phyloP scores from a whole-genome alignment of 2,113 vertebrate species.

The Strix aluco region DNA sequence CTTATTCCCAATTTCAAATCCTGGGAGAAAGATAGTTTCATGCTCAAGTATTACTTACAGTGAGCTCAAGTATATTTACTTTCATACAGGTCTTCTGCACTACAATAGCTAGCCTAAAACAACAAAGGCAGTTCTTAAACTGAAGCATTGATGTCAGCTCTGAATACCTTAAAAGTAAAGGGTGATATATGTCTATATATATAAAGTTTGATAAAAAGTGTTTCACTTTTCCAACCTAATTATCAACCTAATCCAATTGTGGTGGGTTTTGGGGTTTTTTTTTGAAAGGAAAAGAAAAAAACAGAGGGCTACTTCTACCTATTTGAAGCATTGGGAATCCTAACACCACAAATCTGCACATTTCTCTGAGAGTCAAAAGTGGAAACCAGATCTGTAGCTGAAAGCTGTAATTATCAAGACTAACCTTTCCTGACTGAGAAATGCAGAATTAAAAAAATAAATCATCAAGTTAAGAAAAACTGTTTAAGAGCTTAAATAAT shows the following conservation, averaged over 20 bases:
- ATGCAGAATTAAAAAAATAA: neutral
- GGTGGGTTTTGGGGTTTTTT: neutral
- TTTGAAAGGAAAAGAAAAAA: neutral
- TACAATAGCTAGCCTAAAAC: neutral
- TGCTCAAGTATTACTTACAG: neutral
- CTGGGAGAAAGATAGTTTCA: neutral
- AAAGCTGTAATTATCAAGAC: neutral
- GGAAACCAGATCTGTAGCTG: neutral
- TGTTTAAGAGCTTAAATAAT: neutral
- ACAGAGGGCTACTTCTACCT: neutral
- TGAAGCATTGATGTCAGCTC: neutral
- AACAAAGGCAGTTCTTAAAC: neutral
- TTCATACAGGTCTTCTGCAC: neutral
- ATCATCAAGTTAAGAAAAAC: neutral
- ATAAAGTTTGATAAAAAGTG: neutral
- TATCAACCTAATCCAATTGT: neutral
- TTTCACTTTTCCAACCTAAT: neutral
- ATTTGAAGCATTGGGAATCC: neutral
- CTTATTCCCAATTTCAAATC: neutral
- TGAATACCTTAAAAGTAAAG: neutral
- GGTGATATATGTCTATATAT: neutral
- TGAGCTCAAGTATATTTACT: neutral
- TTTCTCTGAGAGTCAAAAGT: neutral
- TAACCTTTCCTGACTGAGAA: neutral
- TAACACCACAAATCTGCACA: neutral